Conservation (phyloP, 1,140 invertebrate species). For the Ostrea edulis region DNA sequence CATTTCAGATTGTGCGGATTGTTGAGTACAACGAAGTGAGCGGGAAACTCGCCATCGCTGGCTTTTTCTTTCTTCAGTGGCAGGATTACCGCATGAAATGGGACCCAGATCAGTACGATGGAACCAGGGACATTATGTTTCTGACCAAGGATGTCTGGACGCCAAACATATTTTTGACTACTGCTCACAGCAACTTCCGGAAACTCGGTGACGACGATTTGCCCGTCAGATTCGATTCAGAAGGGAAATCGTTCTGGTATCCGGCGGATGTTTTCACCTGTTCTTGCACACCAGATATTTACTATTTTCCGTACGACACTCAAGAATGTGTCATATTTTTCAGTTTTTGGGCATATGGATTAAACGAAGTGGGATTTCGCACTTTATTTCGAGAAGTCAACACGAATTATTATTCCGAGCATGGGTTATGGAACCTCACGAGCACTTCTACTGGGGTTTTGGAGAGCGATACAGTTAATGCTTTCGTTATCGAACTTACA, state of each 20-base stretch:
- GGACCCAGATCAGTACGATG: constrained; percentile 38
- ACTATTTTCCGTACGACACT: constrained; percentile 65
- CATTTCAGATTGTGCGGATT: constrained; percentile 40
- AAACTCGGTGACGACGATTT: constrained; percentile 43
- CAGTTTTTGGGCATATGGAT: background rate
- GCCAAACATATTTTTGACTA: constrained; percentile 48
- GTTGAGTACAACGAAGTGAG: constrained; percentile 53
- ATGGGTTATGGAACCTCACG: constrained; percentile 44
- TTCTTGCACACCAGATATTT: constrained; percentile 58
- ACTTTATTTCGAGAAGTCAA: background rate
- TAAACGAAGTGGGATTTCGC: background rate
- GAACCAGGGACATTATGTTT: background rate
- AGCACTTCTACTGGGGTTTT: background rate
- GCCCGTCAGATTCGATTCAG: constrained; percentile 23
- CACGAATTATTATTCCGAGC: background rate
- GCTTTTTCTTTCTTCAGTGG: constrained; percentile 45
- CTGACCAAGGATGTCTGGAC: constrained; percentile 49
- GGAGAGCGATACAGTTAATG: background rate
- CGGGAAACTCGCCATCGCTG: constrained; percentile 51
- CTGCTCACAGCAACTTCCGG: constrained; percentile 34
- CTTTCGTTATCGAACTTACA: background rate
- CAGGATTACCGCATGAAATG: constrained; percentile 50
- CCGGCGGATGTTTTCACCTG: constrained; percentile 79
- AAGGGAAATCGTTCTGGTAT: constrained; percentile 80
- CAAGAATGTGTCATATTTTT: constrained; percentile 50